Conservation (phyloP, 2,113 vertebrate species). For the Stegastes partitus region DNA sequence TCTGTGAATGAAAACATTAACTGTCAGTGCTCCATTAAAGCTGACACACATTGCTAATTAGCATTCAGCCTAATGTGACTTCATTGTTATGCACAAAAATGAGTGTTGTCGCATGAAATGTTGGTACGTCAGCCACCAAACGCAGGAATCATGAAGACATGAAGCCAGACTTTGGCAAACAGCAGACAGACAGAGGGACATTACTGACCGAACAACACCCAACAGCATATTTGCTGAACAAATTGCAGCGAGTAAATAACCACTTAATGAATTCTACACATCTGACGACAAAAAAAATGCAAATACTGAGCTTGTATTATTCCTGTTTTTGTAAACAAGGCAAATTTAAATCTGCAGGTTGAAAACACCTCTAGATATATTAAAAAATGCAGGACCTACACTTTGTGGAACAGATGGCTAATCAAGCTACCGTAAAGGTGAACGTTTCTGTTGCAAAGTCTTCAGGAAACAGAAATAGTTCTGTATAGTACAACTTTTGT, state of each 20-base stretch:
- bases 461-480: conserved; percentile 3
- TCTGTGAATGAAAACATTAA: background rate
- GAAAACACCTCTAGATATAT: background rate
- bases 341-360: background rate
- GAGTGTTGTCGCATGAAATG: background rate
- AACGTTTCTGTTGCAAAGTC: background rate
- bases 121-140: background rate
- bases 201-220: background rate
- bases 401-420: background rate
- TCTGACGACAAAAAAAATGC: background rate
- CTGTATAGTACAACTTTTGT: background rate
- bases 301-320: background rate
- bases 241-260: background rate
- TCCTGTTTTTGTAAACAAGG: background rate
- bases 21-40: background rate
- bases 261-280: background rate
- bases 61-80: background rate
- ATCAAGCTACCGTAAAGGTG: background rate
- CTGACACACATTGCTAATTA: background rate
- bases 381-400: background rate
- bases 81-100: background rate
- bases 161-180: background rate
- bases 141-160: background rate
- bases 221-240: background rate
- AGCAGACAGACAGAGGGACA: background rate